These are phyloP conservation scores for Charanyca ferruginea DNA, from an alignment of 2,888 invertebrate species.

Conservation along the genomic window DNA sequence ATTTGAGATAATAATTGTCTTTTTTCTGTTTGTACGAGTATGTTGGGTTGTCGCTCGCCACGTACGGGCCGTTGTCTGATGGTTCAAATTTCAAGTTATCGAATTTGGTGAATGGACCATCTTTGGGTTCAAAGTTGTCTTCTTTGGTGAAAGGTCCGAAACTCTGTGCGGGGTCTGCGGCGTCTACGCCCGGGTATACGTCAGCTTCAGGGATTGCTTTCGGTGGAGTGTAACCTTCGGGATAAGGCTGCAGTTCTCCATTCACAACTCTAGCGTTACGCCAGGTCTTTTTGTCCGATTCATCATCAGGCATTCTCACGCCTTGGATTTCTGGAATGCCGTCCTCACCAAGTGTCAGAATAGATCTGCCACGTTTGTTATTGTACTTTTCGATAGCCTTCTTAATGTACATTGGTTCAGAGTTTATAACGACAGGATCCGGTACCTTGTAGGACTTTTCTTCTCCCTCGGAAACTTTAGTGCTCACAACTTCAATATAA, in stretches of 20 bases:
- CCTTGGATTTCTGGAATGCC: slow-evolving; percentile 96
- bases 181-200: slow-evolving; percentile 85
- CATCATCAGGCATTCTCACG: slow-evolving; percentile 96
- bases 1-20: slow-evolving; percentile 84
- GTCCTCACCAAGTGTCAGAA: slow-evolving; percentile 92
- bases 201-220: slow-evolving; percentile 92
- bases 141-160: slow-evolving; percentile 92
- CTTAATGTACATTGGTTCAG: slow-evolving; percentile 92
- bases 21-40: slow-evolving; percentile 85
- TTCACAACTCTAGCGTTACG: slow-evolving; percentile 97
- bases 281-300: slow-evolving; percentile 96
- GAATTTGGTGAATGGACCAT: slow-evolving; percentile 92
- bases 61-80: slow-evolving; percentile 82
- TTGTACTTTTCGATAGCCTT: slow-evolving; percentile 87
- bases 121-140: slow-evolving; percentile 90
- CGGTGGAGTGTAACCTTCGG: slow-evolving; percentile 93
- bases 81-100: slow-evolving; percentile 89
- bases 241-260: slow-evolving; percentile 94
- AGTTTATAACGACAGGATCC: slow-evolving; percentile 93
- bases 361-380: slow-evolving; percentile 92
- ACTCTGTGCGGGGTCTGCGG: slow-evolving; percentile 79
- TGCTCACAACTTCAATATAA: slow-evolving; percentile 88
- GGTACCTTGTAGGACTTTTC: slow-evolving; percentile 91
- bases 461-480: slow-evolving; percentile 87
- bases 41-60: slow-evolving; percentile 79